Evolutionary conservation across 2,888 invertebrate species (phyloP), one percentile per base, ranked within the genome.

Genomic region (Zaprionus lineosus): DNA sequence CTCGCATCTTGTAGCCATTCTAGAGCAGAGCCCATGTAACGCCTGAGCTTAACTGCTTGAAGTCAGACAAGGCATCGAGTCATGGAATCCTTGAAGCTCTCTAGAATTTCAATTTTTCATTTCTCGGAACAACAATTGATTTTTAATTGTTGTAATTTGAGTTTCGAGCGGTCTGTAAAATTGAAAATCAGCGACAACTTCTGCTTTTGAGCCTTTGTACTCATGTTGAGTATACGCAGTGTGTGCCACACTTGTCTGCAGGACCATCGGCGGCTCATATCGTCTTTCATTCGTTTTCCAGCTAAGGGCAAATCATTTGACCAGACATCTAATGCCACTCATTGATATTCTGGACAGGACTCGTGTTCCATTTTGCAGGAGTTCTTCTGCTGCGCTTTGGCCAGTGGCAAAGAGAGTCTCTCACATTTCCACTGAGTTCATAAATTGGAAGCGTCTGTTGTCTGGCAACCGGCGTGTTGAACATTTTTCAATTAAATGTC

Each of bases 401-500:
- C 36, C 29, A 53, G 29, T 37, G 46, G 33, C 39, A 52, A 60
- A 43, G 34, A 19, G 44, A 46, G 7, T 21, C 28, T 9, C 62
- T 64, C 64, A 51, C 44, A 62, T 72, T 65, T 77, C 70, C 34
- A 51, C 9, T 28, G 60, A 37, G 46, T 55, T 55, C 57, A 76
- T 60, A 73, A 73, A 73, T 81, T 76, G 55, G 46, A 28, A 55
- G 37, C 26, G 48, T 29, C 47, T 65, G 74, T 74, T 74, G 74
- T 57, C 62, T 65, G 52, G 68, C 63, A 59, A 55, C 61, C 40
- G 63, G 34, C 41, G 47, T 51, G 31, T 26, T 40, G 46, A 65
- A 40, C 75, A 78, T 64, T 68, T 72, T 79, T 64, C 77, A 79
- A 78, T 78, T 78, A 65, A 83, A 79, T 82, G 50, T 51, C 46